Evolutionary conservation across 1,140 invertebrate genomes (phyloP), one percentile per base, ranked within the genome.

Genomic region (Epicauta chinensis): DNA sequence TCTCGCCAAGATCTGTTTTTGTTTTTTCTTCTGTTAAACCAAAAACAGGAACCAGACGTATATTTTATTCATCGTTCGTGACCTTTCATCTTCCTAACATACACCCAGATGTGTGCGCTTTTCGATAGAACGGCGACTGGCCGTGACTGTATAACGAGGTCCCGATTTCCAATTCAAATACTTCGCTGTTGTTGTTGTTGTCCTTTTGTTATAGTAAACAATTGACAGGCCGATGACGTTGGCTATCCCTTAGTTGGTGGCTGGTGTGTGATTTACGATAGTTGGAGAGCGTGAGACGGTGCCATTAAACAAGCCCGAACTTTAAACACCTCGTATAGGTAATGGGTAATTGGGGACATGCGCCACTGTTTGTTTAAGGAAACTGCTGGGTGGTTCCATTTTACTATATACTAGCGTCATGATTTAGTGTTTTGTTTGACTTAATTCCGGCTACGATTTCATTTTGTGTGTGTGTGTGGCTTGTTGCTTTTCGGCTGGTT

Each of bases 261-360:
- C 32, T 3, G 12, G 35, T 36, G 12, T 10, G 14, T 59, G 57
- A 59, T 59, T 59, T 59, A 59, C 50, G 48, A 35, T 16, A 39
- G 23, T 40, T 31, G n/a, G n/a, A 46, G 39, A 37, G 57, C 57
- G 57, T 59, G 57, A 55, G 53, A 59, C 16, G 46, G 12, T 14
- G 46, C 56, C 48, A 59, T 59, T 59, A 59, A 39, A 13, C 35
- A 2, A n/a, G 17, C 38, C 41, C 37, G 7, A 34, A 45, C 50
- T 52, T 40, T 59, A 59, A 59, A 59, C 53, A 55, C 49, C 49
- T 59, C 53, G 57, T 59, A 59, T 56, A 56, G 57, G 49, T 52
- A 59, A 59, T 50, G 57, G 57, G 51, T 59, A 59, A 59, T 59
- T 59, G 57, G 57, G 38, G 57, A 59, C 57, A 55, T 59, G 57